phyloP scores from a whole-genome alignment of 2,113 vertebrate species.

The Sinocyclocheilus rhinocerous region DNA sequence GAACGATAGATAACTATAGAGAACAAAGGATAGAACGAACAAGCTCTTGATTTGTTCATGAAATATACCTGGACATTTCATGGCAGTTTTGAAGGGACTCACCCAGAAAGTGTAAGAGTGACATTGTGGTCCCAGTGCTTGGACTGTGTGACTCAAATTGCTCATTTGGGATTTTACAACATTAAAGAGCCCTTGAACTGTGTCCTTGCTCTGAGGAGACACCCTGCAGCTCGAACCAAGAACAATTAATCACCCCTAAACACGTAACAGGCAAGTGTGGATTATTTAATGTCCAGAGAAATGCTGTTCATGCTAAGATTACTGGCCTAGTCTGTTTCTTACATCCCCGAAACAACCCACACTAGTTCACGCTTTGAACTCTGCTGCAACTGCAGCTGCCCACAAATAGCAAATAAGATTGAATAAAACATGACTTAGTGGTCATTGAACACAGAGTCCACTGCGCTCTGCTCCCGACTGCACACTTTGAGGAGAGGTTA shows the following conservation, averaged over 20 bases:
- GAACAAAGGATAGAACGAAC: too few species aligned
- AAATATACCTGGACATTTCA: constrained; percentile 6
- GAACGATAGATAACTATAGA: too few species aligned
- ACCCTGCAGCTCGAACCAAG: background rate
- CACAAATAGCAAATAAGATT: background rate
- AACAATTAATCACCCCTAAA: constrained; percentile 24
- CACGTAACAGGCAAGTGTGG: background rate
- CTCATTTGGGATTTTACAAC: background rate
- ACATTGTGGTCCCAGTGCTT: background rate
- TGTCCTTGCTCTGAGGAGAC: constrained; percentile 5
- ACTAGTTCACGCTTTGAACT: constrained; percentile 15
- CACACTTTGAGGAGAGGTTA: background rate
- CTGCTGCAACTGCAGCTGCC: constrained; percentile 8
- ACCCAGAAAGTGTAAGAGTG: background rate
- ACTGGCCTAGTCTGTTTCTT: background rate
- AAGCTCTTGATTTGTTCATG: background rate
- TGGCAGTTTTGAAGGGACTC: background rate
- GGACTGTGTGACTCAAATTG: background rate
- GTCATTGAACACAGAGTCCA: background rate
- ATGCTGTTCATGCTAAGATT: constrained; percentile 3
- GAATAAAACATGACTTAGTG: background rate
- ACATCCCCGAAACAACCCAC: background rate
- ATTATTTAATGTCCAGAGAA: constrained; percentile 28
- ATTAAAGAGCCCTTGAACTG: constrained; percentile 30
- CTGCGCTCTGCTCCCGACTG: background rate